These are phyloP conservation scores for Episyrphus balteatus DNA, from an alignment of 1,140 invertebrate genomes.

Conservation along the genomic window DNA sequence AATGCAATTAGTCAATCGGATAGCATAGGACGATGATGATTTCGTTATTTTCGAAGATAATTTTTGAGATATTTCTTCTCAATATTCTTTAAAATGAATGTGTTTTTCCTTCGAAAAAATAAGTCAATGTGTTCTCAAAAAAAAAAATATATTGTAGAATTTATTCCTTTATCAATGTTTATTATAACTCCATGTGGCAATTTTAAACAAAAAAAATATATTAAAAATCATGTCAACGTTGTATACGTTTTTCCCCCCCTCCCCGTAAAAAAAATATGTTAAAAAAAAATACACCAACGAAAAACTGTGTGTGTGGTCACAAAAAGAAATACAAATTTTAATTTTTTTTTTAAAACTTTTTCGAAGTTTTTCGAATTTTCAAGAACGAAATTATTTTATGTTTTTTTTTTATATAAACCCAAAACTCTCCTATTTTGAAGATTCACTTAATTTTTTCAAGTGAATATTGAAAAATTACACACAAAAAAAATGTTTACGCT, in stretches of 20 bases:
- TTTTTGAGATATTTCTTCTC: not conserved
- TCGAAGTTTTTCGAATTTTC: not conserved
- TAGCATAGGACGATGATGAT: slow-evolving; percentile 29
- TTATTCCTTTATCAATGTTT: not conserved
- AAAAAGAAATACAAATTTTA: not conserved
- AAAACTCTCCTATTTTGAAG: not conserved
- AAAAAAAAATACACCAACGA: not conserved
- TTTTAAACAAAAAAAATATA: too few relatives aligned
- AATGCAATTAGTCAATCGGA: slow-evolving; percentile 45
- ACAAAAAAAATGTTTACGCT: too few relatives aligned
- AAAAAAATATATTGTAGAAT: not conserved
- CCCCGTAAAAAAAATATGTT: not conserved
- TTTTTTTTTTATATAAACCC: not conserved
- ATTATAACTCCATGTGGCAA: too few relatives aligned
- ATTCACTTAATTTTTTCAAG: not conserved
- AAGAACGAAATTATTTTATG: not conserved
- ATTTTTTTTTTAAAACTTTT: not conserved
- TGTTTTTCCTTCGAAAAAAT: not conserved
- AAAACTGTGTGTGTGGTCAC: not conserved
- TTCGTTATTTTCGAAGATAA: too few relatives aligned
- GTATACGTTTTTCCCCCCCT: too few relatives aligned
- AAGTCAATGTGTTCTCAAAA: not conserved
- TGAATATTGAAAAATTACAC: not conserved
- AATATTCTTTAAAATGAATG: not conserved
- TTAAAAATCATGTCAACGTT: too few relatives aligned